Conservation (phyloP, 2,797 vertebrate genomes). For the Sternarchorhynchus goeldii region DNA sequence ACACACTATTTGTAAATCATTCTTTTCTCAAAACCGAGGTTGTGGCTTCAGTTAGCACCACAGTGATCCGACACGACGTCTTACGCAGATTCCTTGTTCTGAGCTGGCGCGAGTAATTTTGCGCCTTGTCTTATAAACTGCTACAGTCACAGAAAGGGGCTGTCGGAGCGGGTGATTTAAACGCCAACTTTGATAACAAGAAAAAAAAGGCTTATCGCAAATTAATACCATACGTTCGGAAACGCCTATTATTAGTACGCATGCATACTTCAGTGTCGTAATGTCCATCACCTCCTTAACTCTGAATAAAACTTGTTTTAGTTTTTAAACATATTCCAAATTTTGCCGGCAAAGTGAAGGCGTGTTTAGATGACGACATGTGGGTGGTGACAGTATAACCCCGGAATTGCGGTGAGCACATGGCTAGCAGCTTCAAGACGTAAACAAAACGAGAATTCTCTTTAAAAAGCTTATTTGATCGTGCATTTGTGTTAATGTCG, state of each 20-base stretch:
- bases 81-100: slow-evolving; percentile 38
- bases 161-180: slow-evolving; percentile 71
- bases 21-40: too few species aligned
- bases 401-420: slow-evolving; percentile 68
- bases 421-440: slow-evolving; percentile 72
- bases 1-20: background rate
- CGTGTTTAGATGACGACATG: slow-evolving; percentile 65
- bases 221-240: too few species aligned
- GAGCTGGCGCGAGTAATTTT: slow-evolving; percentile 68
- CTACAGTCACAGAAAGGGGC: slow-evolving; percentile 53
- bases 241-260: background rate
- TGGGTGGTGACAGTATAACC: slow-evolving; percentile 56
- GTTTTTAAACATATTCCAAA: slow-evolving; percentile 17
- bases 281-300: background rate
- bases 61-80: too few species aligned
- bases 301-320: background rate
- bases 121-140: slow-evolving; percentile 62
- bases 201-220: slow-evolving; percentile 26
- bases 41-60: slow-evolving; percentile 38
- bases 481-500: background rate
- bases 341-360: slow-evolving; percentile 63
- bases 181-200: slow-evolving; percentile 65
- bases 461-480: background rate
- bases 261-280: background rate
- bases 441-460: slow-evolving; percentile 73